Base-by-base conservation (phyloP, 2,113 vertebrate genomes). In the Cynoglossus semilaevis region DNA sequence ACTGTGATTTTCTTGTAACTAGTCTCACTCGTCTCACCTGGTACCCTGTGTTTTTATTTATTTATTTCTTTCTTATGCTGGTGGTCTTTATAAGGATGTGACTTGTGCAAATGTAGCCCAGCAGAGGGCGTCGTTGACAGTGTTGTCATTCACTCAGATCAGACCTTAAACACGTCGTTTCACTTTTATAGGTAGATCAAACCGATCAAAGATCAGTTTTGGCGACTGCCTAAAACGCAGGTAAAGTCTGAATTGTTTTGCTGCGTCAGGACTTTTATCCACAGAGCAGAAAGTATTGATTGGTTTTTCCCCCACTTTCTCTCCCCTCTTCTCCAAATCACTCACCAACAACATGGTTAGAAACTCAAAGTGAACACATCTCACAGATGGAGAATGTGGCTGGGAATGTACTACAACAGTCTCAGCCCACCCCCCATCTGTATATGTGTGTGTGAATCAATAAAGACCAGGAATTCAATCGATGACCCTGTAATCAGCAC, bases 401-500 rank as follows among this genome's bases (percentile, higher is more conserved):
- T 72, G 45, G 51, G 74, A 74, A 78, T 68, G 51, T 55, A 48
- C 56, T 45, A 53, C 36, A 41, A 50, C 29, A 0, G 54, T 71
- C 52, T 79, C 67, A 73, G 67, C 57, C 56, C 64, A 37, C 66
- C 52, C 45, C 22, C 22, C 22, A 6, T 29, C 22, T 29, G 22
- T 29, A 29, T 29, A 29, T 29, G 13, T 13, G 57, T 58, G 18
- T 12, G 5, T 14, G 12, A 70, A 88, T 89, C 87, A 63, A 87
- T 89, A 80, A 11, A 44, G 36, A 65, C 56, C 43, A 72, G 56
- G 34, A 47, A 52, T 45, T 68, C 46, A 71, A 70, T 85, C 86
- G 79, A 77, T 87, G 72, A 40, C 53, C 22, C 19, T 53, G 36
- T 68, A 42, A 88, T 83, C 42, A 81, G 48, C 46, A 70, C 63